These are phyloP conservation scores for Lomographa bimaculata DNA, from an alignment of 2,888 invertebrate genomes.

Conservation along the genomic window DNA sequence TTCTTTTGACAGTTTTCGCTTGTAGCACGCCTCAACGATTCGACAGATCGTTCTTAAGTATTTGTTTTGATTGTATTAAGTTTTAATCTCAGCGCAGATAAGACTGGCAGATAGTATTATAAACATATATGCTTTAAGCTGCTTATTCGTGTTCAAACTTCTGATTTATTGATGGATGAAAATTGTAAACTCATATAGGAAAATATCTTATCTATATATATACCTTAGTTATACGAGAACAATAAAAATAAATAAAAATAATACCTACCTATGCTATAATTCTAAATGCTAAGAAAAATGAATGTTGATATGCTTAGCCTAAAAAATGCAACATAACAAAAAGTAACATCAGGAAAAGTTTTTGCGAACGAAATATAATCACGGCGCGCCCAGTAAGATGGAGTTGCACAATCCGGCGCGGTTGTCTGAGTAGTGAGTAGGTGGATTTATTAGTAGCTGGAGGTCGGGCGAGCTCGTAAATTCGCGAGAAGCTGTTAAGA, in stretches of 20 bases:
- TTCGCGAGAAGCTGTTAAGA: slow-evolving; percentile 68
- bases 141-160: slow-evolving; percentile 2
- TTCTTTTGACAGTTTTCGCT: slow-evolving; percentile 72
- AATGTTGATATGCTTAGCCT: too few relatives aligned
- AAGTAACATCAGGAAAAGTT: slow-evolving; percentile 14
- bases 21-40: slow-evolving; percentile 61
- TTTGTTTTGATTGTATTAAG: slow-evolving; percentile 32
- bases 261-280: too few relatives aligned
- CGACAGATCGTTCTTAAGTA: slow-evolving; percentile 40
- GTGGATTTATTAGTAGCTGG: slow-evolving; percentile 55
- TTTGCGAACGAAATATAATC: background rate
- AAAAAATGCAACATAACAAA: slow-evolving; percentile 9
- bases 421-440: slow-evolving; percentile 37
- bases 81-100: slow-evolving; percentile 24
- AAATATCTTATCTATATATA: too few relatives aligned
- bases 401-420: slow-evolving; percentile 23
- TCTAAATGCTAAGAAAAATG: too few relatives aligned
- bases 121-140: slow-evolving; percentile 12
- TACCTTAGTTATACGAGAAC: too few relatives aligned
- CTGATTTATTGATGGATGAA: slow-evolving; percentile 15
- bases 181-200: too few relatives aligned
- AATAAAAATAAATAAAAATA: too few relatives aligned
- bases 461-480: slow-evolving; percentile 62
- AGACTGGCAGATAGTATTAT: slow-evolving; percentile 19
- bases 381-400: too few relatives aligned